Evolutionary conservation across 2,113 vertebrate species (phyloP).

Genomic region (Haemorhous mexicanus): DNA sequence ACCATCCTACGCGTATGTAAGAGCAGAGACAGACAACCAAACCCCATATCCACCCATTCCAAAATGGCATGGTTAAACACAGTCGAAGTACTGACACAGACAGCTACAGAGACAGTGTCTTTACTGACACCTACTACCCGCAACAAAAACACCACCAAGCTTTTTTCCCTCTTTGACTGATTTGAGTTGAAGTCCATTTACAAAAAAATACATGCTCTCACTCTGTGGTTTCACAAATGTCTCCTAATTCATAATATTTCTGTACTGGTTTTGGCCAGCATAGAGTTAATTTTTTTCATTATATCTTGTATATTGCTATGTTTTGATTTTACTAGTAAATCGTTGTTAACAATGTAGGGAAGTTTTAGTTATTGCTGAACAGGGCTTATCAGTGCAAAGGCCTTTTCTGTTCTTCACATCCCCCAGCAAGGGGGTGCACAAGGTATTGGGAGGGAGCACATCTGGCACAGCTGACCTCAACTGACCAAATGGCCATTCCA

Average conservation of each 20-base stretch:
- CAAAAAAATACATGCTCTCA: not conserved
- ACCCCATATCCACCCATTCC: not conserved
- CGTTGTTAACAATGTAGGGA: not conserved
- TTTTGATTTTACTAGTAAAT: not conserved
- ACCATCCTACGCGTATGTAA: too few species aligned
- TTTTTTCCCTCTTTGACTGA: not conserved
- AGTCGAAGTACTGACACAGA: not conserved
- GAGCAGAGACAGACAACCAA: too few species aligned
- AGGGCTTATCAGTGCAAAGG: not conserved
- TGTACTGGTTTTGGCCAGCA: not conserved
- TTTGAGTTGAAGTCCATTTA: not conserved
- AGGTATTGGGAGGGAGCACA: fast-evolving
- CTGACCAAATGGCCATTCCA: not conserved
- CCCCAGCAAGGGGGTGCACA: fast-evolving
- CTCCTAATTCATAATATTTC: not conserved
- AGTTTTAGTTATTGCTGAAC: not conserved
- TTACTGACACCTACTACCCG: not conserved
- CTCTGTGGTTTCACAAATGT: not conserved
- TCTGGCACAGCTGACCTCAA: not conserved
- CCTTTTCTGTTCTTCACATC: not conserved
- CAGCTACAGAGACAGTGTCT: not conserved
- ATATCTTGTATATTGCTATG: not conserved
- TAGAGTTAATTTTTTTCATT: not conserved
- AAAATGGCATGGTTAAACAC: not conserved
- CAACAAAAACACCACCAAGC: not conserved